These are phyloP conservation scores for Luidia sarsii DNA, from an alignment of 53 echinoderm and acorn worm species.

Conservation along the genomic window DNA sequence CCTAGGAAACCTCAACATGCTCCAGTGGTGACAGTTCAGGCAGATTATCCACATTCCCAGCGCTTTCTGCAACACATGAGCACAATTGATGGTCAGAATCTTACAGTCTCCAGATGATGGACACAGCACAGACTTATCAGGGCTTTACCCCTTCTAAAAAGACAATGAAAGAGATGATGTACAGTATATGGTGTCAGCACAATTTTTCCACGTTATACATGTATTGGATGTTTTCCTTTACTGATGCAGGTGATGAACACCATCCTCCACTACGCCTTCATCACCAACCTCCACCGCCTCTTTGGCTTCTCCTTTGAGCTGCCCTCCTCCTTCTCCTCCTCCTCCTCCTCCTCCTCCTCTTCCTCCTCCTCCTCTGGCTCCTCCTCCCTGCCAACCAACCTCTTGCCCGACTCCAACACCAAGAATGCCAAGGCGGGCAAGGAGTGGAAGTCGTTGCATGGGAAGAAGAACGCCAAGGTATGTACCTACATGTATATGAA, in stretches of 20 bases:
- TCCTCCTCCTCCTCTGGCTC: neutral
- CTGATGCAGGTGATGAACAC: constrained; percentile 78
- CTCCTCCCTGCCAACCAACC: constrained; percentile 5
- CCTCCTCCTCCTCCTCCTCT: constrained; percentile 23
- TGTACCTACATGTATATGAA: too few relatives aligned
- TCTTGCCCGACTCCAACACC: neutral
- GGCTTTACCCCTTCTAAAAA: too few relatives aligned
- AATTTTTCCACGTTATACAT: too few relatives aligned
- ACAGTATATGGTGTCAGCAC: too few relatives aligned
- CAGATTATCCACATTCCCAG: too few relatives aligned
- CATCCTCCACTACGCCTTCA: constrained; percentile 91
- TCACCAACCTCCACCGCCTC: constrained; percentile 79
- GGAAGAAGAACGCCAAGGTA: constrained; percentile 42
- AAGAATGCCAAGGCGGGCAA: constrained; percentile 23
- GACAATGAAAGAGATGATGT: too few relatives aligned
- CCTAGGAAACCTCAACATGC: too few relatives aligned
- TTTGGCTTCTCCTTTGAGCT: constrained; percentile 93
- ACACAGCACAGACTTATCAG: too few relatives aligned
- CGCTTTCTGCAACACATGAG: too few relatives aligned
- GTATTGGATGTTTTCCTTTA: neutral
- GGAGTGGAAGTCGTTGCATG: constrained; percentile 8
- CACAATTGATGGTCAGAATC: too few relatives aligned
- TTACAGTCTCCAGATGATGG: too few relatives aligned
- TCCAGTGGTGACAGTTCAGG: too few relatives aligned
- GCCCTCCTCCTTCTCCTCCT: constrained; percentile 57